Evolutionary conservation across 2,888 invertebrate genomes (phyloP), one percentile per base, ranked within the genome.

Genomic region (Biston stratarius): DNA sequence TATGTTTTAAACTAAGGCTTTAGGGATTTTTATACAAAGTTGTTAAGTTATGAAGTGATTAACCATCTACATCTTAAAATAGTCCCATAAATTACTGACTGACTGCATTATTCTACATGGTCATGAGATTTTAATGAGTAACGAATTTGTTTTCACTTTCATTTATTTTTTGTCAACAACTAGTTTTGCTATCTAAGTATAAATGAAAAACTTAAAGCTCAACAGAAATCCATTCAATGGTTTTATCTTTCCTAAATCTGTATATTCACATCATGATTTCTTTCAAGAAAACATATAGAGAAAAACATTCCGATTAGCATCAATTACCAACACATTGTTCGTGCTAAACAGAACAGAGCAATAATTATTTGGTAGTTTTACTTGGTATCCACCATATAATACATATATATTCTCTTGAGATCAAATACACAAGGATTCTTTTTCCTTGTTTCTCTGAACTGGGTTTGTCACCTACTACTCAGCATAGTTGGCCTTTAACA

Each of bases 11-110:
- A 57, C 44, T 7, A 56, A 47, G 45, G 24, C 33, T 42, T 12
- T 33, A n/a, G 6, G 45, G 24, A 42, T 42, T 12, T 44, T 12
- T 44, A 33, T 0, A 55, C 42, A 42, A 42, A 47, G 10, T 61
- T 38, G 53, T 34, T 53, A 34, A 34, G 55, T 48, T 42, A 42
- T 42, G 34, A 48, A 38, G 33, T 12, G 7, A 33, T 42, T 55
- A 33, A 44, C 3, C 42, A 55, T 55, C 53, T 53, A 5, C n/a
- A 34, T 49, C 0, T 15, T 34, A 34, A 10, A 34, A 34, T 34
- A 51, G 7, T 9, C 33, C 14, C 33, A 6, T 14, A 14, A 5
- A 45, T 42, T 10, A 11, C 42, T 10, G 6, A 11, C n/a, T n/a
- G n/a, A n/a, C n/a, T n/a, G n/a, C n/a, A 42, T 1, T 2, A 42